These are phyloP conservation scores for Stichopus horrens DNA, from an alignment of 53 echinoderm and acorn worm genomes.

Conservation along the genomic window DNA sequence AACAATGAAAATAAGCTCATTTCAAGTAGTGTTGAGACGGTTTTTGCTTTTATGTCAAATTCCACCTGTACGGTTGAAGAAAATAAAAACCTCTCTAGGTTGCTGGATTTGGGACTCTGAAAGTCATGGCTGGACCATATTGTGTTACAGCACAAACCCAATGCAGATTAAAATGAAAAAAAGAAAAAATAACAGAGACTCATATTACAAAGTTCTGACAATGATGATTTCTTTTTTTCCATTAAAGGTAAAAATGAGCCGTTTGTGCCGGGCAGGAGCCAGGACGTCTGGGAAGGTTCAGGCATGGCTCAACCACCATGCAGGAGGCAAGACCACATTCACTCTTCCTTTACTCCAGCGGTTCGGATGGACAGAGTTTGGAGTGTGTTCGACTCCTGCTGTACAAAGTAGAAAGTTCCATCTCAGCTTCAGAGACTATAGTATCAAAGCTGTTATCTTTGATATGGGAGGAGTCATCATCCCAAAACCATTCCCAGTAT, in stretches of 20 bases:
- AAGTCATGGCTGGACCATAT: too few species aligned
- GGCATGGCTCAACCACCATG: neutral
- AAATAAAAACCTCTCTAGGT: too few species aligned
- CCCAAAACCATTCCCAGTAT: conserved; percentile 75
- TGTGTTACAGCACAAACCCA: too few species aligned
- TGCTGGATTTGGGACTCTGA: too few species aligned
- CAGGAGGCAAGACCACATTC: neutral
- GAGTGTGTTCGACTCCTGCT: neutral
- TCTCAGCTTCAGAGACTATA: neutral
- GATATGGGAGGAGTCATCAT: conserved; percentile 93
- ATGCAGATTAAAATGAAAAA: too few species aligned
- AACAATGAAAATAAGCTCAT: too few species aligned
- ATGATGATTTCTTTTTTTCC: neutral
- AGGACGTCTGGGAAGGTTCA: neutral
- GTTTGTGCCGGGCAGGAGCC: conserved; percentile 5
- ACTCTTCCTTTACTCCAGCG: neutral
- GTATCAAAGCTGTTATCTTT: conserved; percentile 83
- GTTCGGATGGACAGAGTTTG: neutral
- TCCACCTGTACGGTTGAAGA: too few species aligned
- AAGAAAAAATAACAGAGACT: too few species aligned
- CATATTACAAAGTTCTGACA: neutral
- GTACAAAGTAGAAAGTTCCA: conserved; percentile 1
- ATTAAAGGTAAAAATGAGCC: conserved; percentile 26
- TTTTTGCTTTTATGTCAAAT: too few species aligned
- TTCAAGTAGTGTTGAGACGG: too few species aligned